These are phyloP conservation scores for Cossypha heuglini DNA, from an alignment of 2,797 vertebrate genomes.

Conservation along the genomic window DNA sequence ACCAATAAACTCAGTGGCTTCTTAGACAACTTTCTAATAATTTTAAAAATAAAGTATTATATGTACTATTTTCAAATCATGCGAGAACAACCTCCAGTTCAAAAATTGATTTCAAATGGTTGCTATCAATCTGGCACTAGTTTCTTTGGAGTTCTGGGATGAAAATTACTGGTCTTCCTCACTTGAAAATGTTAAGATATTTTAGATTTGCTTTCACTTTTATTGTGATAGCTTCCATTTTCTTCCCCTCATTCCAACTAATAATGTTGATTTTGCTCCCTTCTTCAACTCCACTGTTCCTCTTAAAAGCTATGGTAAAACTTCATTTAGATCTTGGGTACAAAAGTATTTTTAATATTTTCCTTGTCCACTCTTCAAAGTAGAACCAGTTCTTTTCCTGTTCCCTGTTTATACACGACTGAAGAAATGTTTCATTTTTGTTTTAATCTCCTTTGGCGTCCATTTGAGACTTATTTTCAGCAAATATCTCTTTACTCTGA, in stretches of 20 bases:
- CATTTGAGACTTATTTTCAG: neutral
- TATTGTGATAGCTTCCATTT: neutral
- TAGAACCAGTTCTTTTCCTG: neutral
- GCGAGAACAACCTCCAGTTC: neutral
- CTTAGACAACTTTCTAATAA: neutral
- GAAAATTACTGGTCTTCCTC: neutral
- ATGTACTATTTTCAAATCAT: neutral
- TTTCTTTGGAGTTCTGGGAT: neutral
- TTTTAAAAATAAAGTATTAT: neutral
- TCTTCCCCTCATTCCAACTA: neutral
- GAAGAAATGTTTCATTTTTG: neutral
- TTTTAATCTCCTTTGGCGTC: neutral
- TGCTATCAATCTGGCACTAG: neutral
- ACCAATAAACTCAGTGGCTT: neutral
- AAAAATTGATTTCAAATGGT: neutral
- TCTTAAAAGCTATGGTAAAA: neutral
- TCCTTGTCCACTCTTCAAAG: neutral
- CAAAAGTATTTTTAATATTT: neutral
- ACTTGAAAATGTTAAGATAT: neutral
- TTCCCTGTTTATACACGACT: neutral
- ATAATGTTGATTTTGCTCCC: neutral
- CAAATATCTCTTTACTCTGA: neutral
- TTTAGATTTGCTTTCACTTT: neutral
- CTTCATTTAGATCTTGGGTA: neutral
- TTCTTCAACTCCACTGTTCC: neutral